These are phyloP conservation scores for Ptilodon capucinus DNA, from an alignment of 2,888 invertebrate genomes.

Conservation along the genomic window DNA sequence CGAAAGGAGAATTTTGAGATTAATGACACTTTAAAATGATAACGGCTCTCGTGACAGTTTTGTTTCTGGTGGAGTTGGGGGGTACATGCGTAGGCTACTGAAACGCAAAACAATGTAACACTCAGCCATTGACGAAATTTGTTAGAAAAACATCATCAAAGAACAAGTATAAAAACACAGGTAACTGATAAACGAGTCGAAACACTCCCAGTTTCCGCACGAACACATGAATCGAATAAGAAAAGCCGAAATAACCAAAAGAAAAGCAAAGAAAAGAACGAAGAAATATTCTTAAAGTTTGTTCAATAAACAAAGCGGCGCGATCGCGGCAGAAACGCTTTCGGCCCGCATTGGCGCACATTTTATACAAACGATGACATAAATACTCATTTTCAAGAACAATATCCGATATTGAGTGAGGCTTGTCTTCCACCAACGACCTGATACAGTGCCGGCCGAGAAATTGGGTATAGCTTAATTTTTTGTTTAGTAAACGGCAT, in stretches of 20 bases:
- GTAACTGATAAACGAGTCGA: conserved; percentile 36
- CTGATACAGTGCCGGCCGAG: conserved; percentile 44
- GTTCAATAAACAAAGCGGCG: conserved; percentile 48
- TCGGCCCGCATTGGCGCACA: conserved; percentile 57
- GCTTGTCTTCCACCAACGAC: conserved; percentile 67
- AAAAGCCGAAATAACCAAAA: conserved; percentile 32
- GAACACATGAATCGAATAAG: conserved; percentile 40
- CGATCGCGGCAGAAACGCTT: conserved; percentile 52
- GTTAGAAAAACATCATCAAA: background rate
- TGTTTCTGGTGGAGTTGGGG: too few species aligned
- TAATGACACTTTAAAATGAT: too few species aligned
- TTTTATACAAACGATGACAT: conserved; percentile 79
- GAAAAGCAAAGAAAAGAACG: conserved; percentile 30
- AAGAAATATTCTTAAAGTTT: conserved; percentile 42
- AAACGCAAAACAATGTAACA: too few species aligned
- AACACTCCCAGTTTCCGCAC: conserved; percentile 30
- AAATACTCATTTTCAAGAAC: conserved; percentile 81
- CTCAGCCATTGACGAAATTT: background rate
- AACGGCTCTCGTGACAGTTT: too few species aligned
- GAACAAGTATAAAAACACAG: background rate
- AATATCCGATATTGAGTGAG: conserved; percentile 82
- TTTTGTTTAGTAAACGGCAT: conserved; percentile 28
- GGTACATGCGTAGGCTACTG: too few species aligned
- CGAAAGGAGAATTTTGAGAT: too few species aligned
- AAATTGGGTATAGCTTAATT: conserved; percentile 38